Evolutionary conservation across 2,797 vertebrate genomes (phyloP), one percentile per base, ranked within the genome.

Genomic region (Spondyliosoma cantharus): DNA sequence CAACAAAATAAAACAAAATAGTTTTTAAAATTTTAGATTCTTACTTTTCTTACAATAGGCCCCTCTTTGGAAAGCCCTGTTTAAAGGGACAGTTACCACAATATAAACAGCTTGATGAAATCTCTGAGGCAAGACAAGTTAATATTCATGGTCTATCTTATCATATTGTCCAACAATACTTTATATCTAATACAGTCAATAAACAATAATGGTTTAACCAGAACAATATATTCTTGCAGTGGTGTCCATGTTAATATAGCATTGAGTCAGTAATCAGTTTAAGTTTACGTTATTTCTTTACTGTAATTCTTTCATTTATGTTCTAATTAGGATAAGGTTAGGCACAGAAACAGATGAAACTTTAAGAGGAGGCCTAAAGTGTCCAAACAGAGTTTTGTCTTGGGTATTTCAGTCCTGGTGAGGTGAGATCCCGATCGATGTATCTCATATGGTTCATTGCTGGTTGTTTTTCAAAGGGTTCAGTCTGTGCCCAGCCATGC

Each of bases 401-500:
- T 15, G 19, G 37, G 9, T 24, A 2, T 77, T 71, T 71, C 43
- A 37, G n/a, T 57, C 9, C 20, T 60, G 25, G 16, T 8, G 7
- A 50, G 12, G 6, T 32, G 48, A 15, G 3, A 3, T 63, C 19
- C 5, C 66, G 32, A 61, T 29, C 7, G 1, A 57, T 59, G 32
- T 42, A 22, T 75, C 59, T 88, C 54, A 66, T 58, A 3, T 74
- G n/a, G 1, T 56, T 71, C 14, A 69, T 48, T 76, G 22, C 60
- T 69, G 54, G 14, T 53, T 87, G n/a, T 80, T 79, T 81, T 80
- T 81, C 27, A 65, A 91, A 99, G 98, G 98, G 98, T 69, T 96
- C 95, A 7, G 98, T 99, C 42, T 99, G 98, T 89, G 97, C 97
- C 65, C 97, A 98, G 91, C 98, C 98, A 0, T 99, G 98, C 81